Conservation (phyloP, 2,888 invertebrate genomes). For the Phoronis australis region DNA sequence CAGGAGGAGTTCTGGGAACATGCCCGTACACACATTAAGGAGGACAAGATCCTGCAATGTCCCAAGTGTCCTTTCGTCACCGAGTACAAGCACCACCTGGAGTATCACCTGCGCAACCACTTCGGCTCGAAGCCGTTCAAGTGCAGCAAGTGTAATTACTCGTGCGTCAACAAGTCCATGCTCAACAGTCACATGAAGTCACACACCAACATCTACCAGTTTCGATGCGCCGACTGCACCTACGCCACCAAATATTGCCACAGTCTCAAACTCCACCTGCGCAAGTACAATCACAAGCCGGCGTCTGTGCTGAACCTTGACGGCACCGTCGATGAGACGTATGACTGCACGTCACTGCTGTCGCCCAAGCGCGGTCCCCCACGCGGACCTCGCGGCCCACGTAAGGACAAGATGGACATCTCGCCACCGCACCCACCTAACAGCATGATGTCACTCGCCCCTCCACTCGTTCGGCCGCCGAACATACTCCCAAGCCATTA, state of each 20-base stretch:
- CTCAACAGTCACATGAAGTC: constrained; percentile 96
- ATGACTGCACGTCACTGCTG: constrained; percentile 39
- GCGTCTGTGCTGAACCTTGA: constrained; percentile 67
- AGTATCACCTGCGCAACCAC: constrained; percentile 91
- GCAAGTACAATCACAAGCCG: constrained; percentile 86
- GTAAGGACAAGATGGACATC: constrained; percentile 25
- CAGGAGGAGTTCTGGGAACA: constrained; percentile 87
- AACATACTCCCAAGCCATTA: constrained; percentile 32
- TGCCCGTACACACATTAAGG: constrained; percentile 79
- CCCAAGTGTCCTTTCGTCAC: constrained; percentile 94
- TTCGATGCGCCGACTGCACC: constrained; percentile 85
- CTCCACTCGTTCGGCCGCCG: constrained; percentile 12
- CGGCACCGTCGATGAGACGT: constrained; percentile 44
- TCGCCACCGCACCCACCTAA: not conserved
- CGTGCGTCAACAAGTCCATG: constrained; percentile 70
- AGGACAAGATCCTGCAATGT: constrained; percentile 85
- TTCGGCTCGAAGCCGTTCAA: constrained; percentile 91
- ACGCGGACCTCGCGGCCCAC: constrained; percentile 40
- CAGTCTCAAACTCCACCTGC: constrained; percentile 87
- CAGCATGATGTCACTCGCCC: constrained; percentile 7
- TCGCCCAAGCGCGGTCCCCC: constrained; percentile 48
- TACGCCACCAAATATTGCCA: constrained; percentile 98
- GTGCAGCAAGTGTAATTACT: constrained; percentile 72
- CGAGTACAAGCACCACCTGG: constrained; percentile 96
- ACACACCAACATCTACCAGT: constrained; percentile 80